Evolutionary conservation across 2,797 vertebrate genomes (phyloP), one percentile per base, ranked within the genome.

Genomic region (Nyctibius grandis): DNA sequence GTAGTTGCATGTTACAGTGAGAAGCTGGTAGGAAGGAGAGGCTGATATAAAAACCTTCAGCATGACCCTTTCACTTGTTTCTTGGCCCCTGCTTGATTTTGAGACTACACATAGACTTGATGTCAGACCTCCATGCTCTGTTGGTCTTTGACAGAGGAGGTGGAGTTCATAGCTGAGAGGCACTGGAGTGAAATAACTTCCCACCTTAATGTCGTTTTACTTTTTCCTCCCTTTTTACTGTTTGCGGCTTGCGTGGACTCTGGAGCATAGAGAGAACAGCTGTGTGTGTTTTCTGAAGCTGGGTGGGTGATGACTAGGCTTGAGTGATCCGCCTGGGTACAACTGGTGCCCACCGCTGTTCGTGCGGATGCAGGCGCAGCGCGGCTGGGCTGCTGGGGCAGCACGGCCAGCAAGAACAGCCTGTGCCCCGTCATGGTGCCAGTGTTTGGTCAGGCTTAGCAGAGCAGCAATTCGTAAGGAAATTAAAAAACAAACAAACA

Each of bases 391-490:
- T 65, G 36, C 53, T 70, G 65, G 38, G 56, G 33, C 50, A 54
- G 48, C 45, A 9, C 0, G 0, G 1, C 11, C 12, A 5, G 6
- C 12, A 23, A 4, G 42, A 54, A 53, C 12, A 84, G 28, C 59
- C 38, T 54, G 33, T 33, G 57, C 40, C 45, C 50, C 1, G 0
- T 20, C 44, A 4, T 0, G 0, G 8, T 51, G 48, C n/a, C 18
- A 7, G 25, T 15, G 53, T 50, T 77, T 3, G 5, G 38, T 14
- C 74, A 45, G 34, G 50, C 63, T 89, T 48, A 85, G 42, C 74
- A 47, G 81, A 75, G 87, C 42, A 70, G 38, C 40, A 60, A 9
- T 44, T 45, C 0, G 0, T 56, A 28, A 74, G 28, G 85, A 48
- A 80, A 48, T 67, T 14, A 28, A 68, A 91, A 29, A 81, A n/a